Base-by-base conservation (phyloP, 2,797 vertebrate species). In the Gastrophryne carolinensis region DNA sequence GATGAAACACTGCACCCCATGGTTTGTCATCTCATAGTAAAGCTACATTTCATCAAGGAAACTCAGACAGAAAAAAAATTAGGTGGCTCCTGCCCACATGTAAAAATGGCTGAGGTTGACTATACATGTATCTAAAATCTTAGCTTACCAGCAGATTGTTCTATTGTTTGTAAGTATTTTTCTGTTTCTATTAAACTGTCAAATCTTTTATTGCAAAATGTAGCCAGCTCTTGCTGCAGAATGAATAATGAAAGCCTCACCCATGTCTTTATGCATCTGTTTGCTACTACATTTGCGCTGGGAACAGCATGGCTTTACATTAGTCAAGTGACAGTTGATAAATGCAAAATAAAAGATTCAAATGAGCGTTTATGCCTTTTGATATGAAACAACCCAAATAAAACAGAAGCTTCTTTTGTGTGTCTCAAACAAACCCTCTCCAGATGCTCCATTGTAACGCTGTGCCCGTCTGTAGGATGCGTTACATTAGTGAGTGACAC, bases 391-490 rank as follows among this genome's bases (percentile, higher is more conserved):
- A 21, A 62, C 19, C 67, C 57, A 77, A 77, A 72, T 65, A 77
- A 71, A 64, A 71, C 24, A 17, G 23, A 54, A 49, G 37, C 26
- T 56, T 70, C 67, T 32, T 49, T 71, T 65, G 50, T 72, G 60
- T 35, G 49, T 24, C 44, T 64, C 37, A 53, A 62, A 56, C 44
- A 71, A 71, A 71, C 24, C 5, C 37, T 24, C 50, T 65, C 75
- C 75, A 77, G 75, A 77, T 77, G 75, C 67, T 77, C 50, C 3
- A 70, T 70, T 76, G 66, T 76, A 47, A 53, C 35, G 21, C 13
- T 23, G 57, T 17, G 34, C n/a, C 15, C 1, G 60, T 44, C 10
- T 71, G 61, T 64, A 32, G 49, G 27, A 62, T 70, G 49, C 23
- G 52, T 65, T 57, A 62, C 73, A 76, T 76, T 32, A 76, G 44